These are phyloP conservation scores for Schmidtea mediterranea DNA, from an alignment of 1,140 invertebrate genomes.

Conservation along the genomic window DNA sequence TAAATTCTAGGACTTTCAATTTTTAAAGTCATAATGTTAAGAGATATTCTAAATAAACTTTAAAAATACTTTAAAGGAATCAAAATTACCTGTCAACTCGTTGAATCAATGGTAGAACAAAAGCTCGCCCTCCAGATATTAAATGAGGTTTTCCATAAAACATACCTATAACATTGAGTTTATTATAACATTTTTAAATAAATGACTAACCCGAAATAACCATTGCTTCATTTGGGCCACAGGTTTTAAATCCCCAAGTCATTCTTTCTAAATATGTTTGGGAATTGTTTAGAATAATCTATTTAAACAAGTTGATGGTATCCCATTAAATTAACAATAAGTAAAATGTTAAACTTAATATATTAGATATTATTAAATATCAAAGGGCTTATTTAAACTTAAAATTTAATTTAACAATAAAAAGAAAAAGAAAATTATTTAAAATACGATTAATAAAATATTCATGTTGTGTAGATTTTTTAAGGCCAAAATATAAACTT, in stretches of 20 bases:
- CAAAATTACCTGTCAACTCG: conserved; percentile 54
- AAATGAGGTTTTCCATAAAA: conserved; percentile 27
- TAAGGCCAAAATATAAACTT: too few species aligned
- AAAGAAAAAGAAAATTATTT: too few species aligned
- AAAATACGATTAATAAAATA: too few species aligned
- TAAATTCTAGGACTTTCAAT: conserved; percentile 43
- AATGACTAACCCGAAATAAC: conserved; percentile 60
- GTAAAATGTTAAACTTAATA: too few species aligned
- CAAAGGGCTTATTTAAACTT: too few species aligned
- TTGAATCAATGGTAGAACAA: conserved; percentile 80
- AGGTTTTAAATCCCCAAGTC: conserved; percentile 77
- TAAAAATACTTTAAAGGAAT: not conserved
- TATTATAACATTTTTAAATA: not conserved
- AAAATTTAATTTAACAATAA: too few species aligned
- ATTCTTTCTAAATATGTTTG: conserved; percentile 25
- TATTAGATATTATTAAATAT: too few species aligned
- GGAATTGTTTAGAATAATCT: not conserved
- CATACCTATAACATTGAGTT: conserved; percentile 16
- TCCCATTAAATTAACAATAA: too few species aligned
- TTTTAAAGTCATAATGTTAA: conserved; percentile 71
- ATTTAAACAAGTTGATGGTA: not conserved
- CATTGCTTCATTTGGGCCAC: conserved; percentile 80
- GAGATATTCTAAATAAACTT: conserved; percentile 41
- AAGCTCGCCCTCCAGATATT: conserved; percentile 72
- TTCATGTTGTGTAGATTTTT: too few species aligned